Conservation (phyloP, 2,797 vertebrate genomes). For the Oryzias dopingdopingensis region DNA sequence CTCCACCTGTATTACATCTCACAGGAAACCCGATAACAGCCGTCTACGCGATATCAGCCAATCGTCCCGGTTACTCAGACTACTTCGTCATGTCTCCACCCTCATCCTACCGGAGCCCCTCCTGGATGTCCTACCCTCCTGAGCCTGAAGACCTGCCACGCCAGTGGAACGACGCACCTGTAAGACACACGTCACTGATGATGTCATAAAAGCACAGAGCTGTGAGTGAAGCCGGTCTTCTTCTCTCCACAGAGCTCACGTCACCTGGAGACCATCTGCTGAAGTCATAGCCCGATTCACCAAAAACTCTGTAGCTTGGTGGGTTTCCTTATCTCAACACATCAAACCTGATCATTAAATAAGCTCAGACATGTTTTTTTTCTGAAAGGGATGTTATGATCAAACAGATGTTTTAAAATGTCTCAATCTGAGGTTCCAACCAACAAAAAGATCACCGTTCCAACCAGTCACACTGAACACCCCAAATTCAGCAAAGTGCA, state of each 20-base stretch:
- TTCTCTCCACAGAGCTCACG: constrained; percentile 71
- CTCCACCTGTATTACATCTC: too few relatives aligned
- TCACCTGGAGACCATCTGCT: constrained; percentile 84
- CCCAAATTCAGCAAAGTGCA: too few relatives aligned
- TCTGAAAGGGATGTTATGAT: background rate
- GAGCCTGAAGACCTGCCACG: constrained; percentile 88
- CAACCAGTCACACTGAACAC: too few relatives aligned
- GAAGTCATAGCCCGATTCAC: constrained; percentile 47
- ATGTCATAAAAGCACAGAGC: background rate
- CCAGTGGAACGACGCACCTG: constrained; percentile 92
- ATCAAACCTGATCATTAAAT: background rate
- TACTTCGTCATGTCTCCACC: constrained; percentile 95
- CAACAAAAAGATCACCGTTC: too few relatives aligned
- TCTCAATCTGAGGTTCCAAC: too few relatives aligned
- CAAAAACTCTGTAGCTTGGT: constrained; percentile 53
- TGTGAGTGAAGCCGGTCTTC: constrained; percentile 6
- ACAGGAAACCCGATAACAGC: constrained; percentile 95
- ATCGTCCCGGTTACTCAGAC: constrained; percentile 90
- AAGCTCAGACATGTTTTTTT: too few relatives aligned
- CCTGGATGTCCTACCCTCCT: constrained; percentile 95
- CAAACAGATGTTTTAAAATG: too few relatives aligned
- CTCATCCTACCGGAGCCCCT: constrained; percentile 90
- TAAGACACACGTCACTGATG: constrained; percentile 55
- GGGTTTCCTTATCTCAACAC: constrained; percentile 6
- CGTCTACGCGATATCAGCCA: constrained; percentile 96